phyloP scores from a whole-genome alignment of 2,113 vertebrate species.

The Plectropomus leopardus region DNA sequence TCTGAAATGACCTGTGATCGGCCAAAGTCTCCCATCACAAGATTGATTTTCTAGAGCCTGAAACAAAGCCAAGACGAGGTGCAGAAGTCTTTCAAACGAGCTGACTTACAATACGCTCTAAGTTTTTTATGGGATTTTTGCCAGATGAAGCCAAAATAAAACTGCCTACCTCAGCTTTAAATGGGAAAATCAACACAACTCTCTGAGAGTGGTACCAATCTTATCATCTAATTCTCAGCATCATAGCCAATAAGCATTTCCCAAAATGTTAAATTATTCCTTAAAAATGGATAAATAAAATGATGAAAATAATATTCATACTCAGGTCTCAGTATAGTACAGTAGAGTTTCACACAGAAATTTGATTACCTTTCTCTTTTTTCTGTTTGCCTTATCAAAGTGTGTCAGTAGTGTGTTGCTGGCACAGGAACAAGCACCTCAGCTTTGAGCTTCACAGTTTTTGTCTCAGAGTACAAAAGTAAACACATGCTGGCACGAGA shows the following conservation, averaged over 20 bases:
- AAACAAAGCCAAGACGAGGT: no score
- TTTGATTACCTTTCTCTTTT: conserved; percentile 43
- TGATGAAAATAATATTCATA: neutral
- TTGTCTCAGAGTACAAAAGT: conserved; percentile 51
- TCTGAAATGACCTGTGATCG: no score
- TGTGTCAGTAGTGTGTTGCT: conserved; percentile 50
- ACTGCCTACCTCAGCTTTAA: neutral
- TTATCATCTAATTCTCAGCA: no score
- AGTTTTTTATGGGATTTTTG: no score
- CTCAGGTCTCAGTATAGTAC: conserved; percentile 6
- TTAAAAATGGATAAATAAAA: neutral
- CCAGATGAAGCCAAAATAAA: no score
- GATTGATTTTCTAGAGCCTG: no score
- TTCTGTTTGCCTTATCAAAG: conserved; percentile 65
- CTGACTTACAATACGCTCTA: no score
- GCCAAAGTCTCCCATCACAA: no score
- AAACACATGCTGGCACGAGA: conserved; percentile 52
- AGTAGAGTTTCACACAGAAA: conserved; percentile 37
- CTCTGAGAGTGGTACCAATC: neutral
- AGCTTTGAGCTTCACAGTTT: conserved; percentile 42
- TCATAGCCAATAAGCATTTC: neutral
- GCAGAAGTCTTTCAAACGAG: no score
- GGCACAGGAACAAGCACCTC: conserved; percentile 46
- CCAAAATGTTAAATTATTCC: neutral
- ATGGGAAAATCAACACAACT: neutral